Conservation (phyloP, 2,888 invertebrate species). For the Mythimna lalbum region DNA sequence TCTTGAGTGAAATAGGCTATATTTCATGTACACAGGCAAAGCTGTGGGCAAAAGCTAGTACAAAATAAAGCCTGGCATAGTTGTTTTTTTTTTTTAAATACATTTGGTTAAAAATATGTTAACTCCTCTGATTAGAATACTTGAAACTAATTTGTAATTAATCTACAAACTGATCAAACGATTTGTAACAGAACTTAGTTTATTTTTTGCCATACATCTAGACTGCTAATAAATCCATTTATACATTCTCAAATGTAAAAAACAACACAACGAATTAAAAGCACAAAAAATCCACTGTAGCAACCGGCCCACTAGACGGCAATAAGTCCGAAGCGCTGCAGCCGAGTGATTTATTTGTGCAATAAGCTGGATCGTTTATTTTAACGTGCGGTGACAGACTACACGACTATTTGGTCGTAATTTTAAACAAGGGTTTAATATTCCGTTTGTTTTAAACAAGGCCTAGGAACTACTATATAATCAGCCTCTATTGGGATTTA, state of each 20-base stretch:
- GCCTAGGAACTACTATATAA: not conserved
- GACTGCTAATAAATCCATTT: conserved; percentile 8
- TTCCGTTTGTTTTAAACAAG: not conserved
- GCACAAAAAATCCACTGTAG: conserved; percentile 44
- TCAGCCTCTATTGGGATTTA: no score
- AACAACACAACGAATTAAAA: conserved; percentile 9
- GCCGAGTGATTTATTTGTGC: conserved; percentile 69
- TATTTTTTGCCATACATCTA: not conserved
- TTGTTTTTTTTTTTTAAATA: no score
- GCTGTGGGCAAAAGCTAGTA: no score
- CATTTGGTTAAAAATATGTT: no score
- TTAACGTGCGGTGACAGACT: conserved; percentile 26
- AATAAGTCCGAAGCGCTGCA: conserved; percentile 51
- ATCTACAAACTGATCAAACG: not conserved
- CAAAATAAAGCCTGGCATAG: no score
- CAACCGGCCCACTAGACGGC: conserved; percentile 32
- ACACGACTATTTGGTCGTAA: conserved; percentile 29
- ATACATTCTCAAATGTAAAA: conserved; percentile 3
- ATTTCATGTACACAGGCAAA: no score
- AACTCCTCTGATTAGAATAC: no score
- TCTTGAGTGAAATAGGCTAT: no score
- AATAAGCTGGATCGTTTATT: conserved; percentile 67
- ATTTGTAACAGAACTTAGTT: not conserved
- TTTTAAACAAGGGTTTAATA: conserved; percentile 29
- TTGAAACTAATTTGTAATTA: no score